These are phyloP conservation scores for Trachythela sp. DNA, from an alignment of 64 coral and sea anemone genomes.

Conservation along the genomic window DNA sequence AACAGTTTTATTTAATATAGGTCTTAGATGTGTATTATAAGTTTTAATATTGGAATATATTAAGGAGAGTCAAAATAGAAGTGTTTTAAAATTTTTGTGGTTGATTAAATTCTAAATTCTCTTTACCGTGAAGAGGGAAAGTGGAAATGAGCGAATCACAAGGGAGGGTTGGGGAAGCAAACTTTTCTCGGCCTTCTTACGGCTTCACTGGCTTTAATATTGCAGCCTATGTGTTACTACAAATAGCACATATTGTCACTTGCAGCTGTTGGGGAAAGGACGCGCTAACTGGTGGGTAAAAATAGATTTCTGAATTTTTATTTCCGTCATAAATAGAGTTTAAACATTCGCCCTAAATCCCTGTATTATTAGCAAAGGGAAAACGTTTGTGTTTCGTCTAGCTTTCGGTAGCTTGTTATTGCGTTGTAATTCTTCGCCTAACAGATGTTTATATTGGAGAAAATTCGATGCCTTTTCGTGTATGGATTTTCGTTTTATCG, in stretches of 20 bases:
- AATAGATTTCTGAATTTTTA: constrained; percentile 99
- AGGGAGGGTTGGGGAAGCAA: constrained; percentile 87
- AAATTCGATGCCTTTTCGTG: background rate
- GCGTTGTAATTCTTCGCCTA: background rate
- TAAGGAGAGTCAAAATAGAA: background rate
- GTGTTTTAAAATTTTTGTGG: background rate
- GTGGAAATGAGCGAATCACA: constrained; percentile 54
- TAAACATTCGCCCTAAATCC: constrained; percentile 62
- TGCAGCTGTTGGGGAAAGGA: constrained; percentile 90
- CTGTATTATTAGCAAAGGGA: constrained; percentile 1
- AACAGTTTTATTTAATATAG: background rate
- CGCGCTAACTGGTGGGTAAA: constrained; percentile 98
- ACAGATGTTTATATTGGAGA: background rate
- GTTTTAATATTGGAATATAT: background rate
- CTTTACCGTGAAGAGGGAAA: constrained; percentile 60
- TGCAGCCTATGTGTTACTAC: constrained; percentile 72
- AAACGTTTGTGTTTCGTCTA: background rate
- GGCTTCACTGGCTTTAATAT: constrained; percentile 26
- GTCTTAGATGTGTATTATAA: background rate
- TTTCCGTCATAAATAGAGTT: constrained; percentile 97
- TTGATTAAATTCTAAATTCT: constrained; percentile 58
- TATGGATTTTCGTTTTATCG: constrained; percentile 1
- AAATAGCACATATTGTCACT: constrained; percentile 97
- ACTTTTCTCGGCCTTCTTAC: constrained; percentile 55
- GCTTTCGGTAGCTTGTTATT: background rate